A percentile compares a stretch with the other conserved stretches of the same genome.
Evolutionary conservation across 2,888 invertebrate species (phyloP).

Genomic region (Spisula solida): DNA sequence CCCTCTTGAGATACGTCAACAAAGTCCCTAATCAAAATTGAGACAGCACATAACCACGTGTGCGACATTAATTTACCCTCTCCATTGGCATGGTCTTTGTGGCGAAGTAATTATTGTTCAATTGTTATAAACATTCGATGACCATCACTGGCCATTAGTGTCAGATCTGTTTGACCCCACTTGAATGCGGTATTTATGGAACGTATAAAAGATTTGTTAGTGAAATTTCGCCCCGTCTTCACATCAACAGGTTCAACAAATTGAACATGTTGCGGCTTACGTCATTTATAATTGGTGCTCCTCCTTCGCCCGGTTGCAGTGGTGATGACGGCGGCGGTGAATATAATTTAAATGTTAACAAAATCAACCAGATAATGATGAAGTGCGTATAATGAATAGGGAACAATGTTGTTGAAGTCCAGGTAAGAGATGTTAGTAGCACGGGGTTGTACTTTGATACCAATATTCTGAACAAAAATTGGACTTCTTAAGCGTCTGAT

Average conservation of each 20-base stretch:
- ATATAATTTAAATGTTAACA: background rate
- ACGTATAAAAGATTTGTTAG: background rate
- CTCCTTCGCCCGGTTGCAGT: slow-evolving; percentile 14
- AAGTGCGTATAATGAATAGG: background rate
- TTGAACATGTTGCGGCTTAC: slow-evolving; percentile 27
- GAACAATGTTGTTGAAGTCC: background rate
- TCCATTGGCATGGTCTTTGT: slow-evolving; percentile 4
- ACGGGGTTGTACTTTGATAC: too few species aligned
- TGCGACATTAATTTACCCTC: background rate
- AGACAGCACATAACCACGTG: background rate
- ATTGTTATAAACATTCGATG: slow-evolving; percentile 14
- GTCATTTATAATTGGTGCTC: slow-evolving; percentile 34
- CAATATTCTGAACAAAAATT: too few species aligned
- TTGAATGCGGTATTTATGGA: slow-evolving; percentile 29
- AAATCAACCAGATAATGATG: background rate
- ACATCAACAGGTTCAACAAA: background rate
- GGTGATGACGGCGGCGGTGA: background rate
- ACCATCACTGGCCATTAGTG: slow-evolving; percentile 62
- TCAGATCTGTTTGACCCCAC: slow-evolving; percentile 49
- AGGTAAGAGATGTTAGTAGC: background rate
- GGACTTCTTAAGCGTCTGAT: too few species aligned
- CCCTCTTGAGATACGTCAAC: too few species aligned
- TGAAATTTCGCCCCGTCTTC: background rate
- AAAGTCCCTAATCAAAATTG: background rate
- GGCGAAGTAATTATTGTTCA: slow-evolving; percentile 2